Percentiles rank a stretch among this genome's conserved stretches.
These are phyloP conservation scores for Poliocrania exsul DNA, from an alignment of 2,797 vertebrate species.

Conservation along the genomic window DNA sequence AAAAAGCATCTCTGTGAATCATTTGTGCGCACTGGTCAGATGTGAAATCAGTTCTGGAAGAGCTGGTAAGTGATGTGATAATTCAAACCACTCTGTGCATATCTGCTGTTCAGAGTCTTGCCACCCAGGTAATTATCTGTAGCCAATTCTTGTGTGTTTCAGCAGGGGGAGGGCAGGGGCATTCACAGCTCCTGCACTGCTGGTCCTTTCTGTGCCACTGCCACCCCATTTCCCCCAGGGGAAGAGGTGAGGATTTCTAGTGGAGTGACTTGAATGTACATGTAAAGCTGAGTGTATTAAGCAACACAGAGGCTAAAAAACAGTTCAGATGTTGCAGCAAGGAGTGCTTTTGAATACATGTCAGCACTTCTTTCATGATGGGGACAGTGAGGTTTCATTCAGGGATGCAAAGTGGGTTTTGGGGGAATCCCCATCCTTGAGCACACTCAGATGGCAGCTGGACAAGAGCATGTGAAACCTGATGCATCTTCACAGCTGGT, in stretches of 20 bases:
- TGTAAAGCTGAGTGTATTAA: background rate
- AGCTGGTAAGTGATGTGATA: background rate
- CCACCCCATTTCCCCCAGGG: background rate
- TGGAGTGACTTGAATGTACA: background rate
- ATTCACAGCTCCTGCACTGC: background rate
- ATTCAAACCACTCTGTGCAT: fast-evolving
- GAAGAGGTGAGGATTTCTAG: background rate
- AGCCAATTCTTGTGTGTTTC: background rate
- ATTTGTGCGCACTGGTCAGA: background rate
- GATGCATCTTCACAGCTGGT: background rate
- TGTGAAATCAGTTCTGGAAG: background rate
- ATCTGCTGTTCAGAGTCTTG: background rate
- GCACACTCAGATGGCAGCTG: fast-evolving
- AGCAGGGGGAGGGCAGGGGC: background rate
- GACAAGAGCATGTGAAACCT: background rate
- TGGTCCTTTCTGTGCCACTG: background rate
- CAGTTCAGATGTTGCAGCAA: background rate
- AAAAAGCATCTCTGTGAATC: background rate
- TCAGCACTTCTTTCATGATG: background rate
- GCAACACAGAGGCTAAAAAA: background rate
- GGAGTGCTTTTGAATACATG: background rate
- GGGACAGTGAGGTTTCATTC: background rate
- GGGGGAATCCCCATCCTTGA: background rate
- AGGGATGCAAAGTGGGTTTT: background rate
- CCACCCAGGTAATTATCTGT: background rate